Percentiles rank a stretch among this genome's conserved stretches.
Conservation (phyloP, 2,113 vertebrate genomes). For the Ginglymostoma cirratum region DNA sequence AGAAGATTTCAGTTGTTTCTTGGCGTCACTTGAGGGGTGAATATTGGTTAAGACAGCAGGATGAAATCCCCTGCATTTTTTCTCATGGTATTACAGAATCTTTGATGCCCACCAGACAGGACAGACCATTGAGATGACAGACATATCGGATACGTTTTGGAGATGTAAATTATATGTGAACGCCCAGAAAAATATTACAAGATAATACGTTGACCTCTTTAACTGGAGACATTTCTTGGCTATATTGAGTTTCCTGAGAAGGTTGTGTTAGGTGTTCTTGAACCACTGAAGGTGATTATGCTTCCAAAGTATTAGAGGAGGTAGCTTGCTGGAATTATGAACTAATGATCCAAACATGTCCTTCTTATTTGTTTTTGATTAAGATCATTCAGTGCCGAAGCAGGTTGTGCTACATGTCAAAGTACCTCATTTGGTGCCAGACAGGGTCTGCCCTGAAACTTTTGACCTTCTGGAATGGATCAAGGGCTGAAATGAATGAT, state of each 20-base stretch:
- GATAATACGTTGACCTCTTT: not conserved
- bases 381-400: not conserved
- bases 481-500: not conserved
- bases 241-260: not conserved
- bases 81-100: not conserved
- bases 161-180: not conserved
- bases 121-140: not conserved
- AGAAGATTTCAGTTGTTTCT: not conserved
- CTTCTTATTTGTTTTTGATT: not conserved
- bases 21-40: not conserved
- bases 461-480: conserved; percentile 15
- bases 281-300: not conserved
- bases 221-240: not conserved
- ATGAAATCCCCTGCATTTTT: not conserved
- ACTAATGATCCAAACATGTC: not conserved
- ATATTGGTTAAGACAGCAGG: not conserved
- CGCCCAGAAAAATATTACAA: not conserved
- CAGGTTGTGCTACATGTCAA: not conserved
- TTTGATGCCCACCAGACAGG: not conserved
- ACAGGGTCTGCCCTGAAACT: not conserved
- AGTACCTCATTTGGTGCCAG: conserved; percentile 5
- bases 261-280: not conserved
- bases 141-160: not conserved
- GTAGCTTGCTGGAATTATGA: not conserved
- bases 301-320: not conserved